Percentiles rank a stretch among this genome's conserved stretches.
These are phyloP conservation scores for Apotomis betuletana DNA, from an alignment of 2,888 invertebrate genomes.

Conservation along the genomic window DNA sequence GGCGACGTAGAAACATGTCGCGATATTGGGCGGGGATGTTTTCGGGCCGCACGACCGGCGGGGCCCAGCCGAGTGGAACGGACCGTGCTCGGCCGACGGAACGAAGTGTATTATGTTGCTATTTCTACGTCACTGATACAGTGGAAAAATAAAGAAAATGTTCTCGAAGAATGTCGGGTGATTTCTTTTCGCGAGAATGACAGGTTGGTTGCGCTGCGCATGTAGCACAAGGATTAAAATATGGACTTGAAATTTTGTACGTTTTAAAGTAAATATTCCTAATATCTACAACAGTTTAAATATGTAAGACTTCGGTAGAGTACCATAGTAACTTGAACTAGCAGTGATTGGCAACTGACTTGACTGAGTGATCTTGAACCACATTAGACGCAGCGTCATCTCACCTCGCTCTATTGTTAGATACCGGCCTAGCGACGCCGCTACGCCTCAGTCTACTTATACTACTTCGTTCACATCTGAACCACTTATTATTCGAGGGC, in stretches of 20 bases:
- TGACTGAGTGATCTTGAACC: background rate
- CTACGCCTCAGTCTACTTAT: background rate
- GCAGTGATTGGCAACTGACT: background rate
- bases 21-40: slow-evolving; percentile 75
- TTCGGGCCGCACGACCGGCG: slow-evolving; percentile 65
- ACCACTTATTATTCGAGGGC: background rate
- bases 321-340: background rate
- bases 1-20: slow-evolving; percentile 54
- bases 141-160: slow-evolving; percentile 45
- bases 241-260: no score
- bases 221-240: background rate
- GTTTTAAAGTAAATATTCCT: no score
- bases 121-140: slow-evolving; percentile 41
- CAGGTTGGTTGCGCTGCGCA: background rate
- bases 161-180: slow-evolving; percentile 19
- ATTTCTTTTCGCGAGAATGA: slow-evolving; percentile 4
- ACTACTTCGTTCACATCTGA: background rate
- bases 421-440: background rate
- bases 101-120: slow-evolving; percentile 33
- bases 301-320: no score
- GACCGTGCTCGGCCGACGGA: slow-evolving; percentile 52
- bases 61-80: slow-evolving; percentile 66
- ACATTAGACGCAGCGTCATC: background rate
- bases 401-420: background rate
- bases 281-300: no score